Evolutionary conservation across 2,888 invertebrate genomes (phyloP).

Genomic region (Nemotelus pantherinus): DNA sequence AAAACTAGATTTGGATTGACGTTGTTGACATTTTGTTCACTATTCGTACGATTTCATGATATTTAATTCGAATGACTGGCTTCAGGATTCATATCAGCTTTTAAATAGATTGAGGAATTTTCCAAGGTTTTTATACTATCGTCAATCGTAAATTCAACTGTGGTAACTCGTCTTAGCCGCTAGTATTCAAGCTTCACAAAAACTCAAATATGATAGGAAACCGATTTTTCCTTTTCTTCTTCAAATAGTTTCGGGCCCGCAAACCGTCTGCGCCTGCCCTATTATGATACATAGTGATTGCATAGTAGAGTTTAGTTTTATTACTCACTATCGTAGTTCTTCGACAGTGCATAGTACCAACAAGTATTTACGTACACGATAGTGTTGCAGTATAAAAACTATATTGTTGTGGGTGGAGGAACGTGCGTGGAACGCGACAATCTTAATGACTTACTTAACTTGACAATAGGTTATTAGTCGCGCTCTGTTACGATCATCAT

Average conservation of each 20-base stretch:
- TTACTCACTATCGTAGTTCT: not conserved
- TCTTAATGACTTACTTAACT: slow-evolving; percentile 46
- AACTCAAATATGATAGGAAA: slow-evolving; percentile 33
- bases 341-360: not conserved
- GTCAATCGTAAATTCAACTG: no score
- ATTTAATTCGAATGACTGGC: no score
- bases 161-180: no score
- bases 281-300: slow-evolving; percentile 14
- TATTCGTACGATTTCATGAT: no score
- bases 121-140: no score
- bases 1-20: no score
- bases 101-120: no score
- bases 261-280: not conserved
- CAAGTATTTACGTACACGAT: no score
- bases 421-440: slow-evolving; percentile 45
- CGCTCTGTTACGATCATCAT: slow-evolving; percentile 43
- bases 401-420: slow-evolving; percentile 28
- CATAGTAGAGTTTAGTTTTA: not conserved
- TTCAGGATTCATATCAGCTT: no score
- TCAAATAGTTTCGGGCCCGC: not conserved
- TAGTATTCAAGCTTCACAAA: no score
- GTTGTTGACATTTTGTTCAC: no score
- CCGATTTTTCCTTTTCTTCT: slow-evolving; percentile 40
- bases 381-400: no score
- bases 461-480: slow-evolving; percentile 50